Evolutionary conservation across 2,797 vertebrate genomes (phyloP).

Genomic region (Echiichthys vipera): DNA sequence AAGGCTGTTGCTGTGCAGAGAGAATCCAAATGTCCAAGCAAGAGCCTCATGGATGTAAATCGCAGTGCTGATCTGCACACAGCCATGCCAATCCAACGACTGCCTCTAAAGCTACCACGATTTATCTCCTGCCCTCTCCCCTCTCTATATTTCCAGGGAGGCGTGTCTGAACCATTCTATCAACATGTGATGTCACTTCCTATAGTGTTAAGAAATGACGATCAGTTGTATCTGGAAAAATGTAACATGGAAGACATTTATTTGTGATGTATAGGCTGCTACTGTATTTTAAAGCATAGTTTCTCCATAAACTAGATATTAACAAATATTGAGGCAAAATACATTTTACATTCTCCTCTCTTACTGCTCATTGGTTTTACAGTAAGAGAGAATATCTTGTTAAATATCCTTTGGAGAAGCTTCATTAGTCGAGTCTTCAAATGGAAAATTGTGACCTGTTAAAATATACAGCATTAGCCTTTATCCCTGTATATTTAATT

Average conservation of each 20-base stretch:
- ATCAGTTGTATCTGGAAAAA: conserved; percentile 25
- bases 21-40: conserved; percentile 74
- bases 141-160: conserved; percentile 73
- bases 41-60: conserved; percentile 72
- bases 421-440: conserved; percentile 6
- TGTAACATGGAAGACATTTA: background rate
- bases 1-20: conserved; percentile 73
- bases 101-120: conserved; percentile 69
- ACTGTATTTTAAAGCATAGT: background rate
- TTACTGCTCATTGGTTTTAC: conserved; percentile 12
- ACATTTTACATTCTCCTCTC: background rate
- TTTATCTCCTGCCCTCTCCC: conserved; percentile 75
- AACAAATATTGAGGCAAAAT: background rate
- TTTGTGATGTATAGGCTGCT: background rate
- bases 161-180: conserved; percentile 76
- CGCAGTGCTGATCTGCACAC: conserved; percentile 65
- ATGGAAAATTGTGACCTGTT: conserved; percentile 24
- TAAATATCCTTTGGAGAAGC: conserved; percentile 6
- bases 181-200: conserved; percentile 86
- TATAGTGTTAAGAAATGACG: conserved; percentile 58
- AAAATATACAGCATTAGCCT: conserved; percentile 21
- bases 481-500: background rate
- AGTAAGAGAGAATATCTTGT: conserved; percentile 1
- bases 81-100: conserved; percentile 73
- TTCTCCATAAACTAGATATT: background rate